Evolutionary conservation across 2,113 vertebrate genomes (phyloP), one percentile per base, ranked within the genome.

Genomic region (Malurus melanocephalus): DNA sequence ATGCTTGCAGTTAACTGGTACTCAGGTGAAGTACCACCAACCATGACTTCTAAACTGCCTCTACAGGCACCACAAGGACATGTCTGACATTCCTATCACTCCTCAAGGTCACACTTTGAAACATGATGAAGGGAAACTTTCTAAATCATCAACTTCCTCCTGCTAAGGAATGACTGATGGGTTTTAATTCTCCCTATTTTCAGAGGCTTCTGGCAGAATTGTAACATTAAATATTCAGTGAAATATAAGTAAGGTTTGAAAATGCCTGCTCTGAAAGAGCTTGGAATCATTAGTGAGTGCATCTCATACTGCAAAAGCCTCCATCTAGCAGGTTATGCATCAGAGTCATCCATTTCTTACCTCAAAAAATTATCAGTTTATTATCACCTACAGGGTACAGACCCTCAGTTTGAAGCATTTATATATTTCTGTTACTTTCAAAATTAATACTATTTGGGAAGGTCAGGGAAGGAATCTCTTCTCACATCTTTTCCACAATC

Each of bases 171-270:
- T 32, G 18, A 83, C 73, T 65, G 38, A 32, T 4, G 48, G 53
- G 16, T 53, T 94, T 80, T 82, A 76, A 80, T 71, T 83, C 57
- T 90, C 38, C 53, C 24, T 81, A 45, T 90, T 94, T 91, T 93
- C 51, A 49, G 88, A 91, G 73, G 59, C 55, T 94, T 91, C 88
- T 90, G 86, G 88, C 92, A 94, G 93, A 90, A 93, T n/a, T 66
- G 38, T 51, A 38, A 57, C 90, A 95, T 96, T 94, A 95, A 94
- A 96, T 91, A 95, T 93, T 95, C 73, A 93, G 77, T 92, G 94
- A 93, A 93, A 95, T 92, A 84, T 61, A 92, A 94, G 90, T 66
- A 86, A 80, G 66, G 66, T 61, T 86, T 86, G 59, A 88, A 95
- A 96, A 90, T 76, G 77, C n/a, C 73, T 92, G 45, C 77, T 91